These are phyloP conservation scores for Phoeniculus purpureus DNA, from an alignment of 2,797 vertebrate genomes.

Conservation along the genomic window DNA sequence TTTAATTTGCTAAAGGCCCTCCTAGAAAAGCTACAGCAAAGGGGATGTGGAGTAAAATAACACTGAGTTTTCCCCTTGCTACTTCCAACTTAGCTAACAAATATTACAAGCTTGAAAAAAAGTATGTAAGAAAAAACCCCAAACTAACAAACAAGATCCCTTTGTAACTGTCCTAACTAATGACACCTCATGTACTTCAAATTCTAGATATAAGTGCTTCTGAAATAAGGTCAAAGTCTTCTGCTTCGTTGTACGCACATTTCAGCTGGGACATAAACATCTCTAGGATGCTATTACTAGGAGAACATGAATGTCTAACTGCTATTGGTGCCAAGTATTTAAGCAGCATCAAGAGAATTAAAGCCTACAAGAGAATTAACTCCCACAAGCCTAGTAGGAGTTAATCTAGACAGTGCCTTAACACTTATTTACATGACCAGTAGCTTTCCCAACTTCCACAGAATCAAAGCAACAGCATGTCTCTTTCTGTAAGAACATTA, in stretches of 20 bases:
- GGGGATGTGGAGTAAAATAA: not conserved
- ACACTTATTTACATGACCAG: not conserved
- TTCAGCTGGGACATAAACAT: not conserved
- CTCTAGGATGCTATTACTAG: not conserved
- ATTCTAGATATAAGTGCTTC: not conserved
- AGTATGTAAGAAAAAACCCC: not conserved
- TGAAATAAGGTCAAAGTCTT: not conserved
- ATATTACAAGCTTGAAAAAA: not conserved
- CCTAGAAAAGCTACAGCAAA: not conserved
- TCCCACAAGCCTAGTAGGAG: not conserved
- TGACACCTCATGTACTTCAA: not conserved
- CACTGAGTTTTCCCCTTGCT: not conserved
- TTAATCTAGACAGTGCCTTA: not conserved
- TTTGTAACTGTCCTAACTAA: not conserved
- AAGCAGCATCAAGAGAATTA: not conserved
- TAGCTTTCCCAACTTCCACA: not conserved
- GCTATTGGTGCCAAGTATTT: not conserved
- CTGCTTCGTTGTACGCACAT: not conserved
- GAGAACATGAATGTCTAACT: not conserved
- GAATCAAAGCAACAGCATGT: not conserved
- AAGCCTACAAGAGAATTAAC: not conserved
- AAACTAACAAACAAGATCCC: not conserved
- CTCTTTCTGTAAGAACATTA: not conserved
- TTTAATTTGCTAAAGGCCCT: not conserved
- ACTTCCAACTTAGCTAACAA: no score